phyloP scores from a whole-genome alignment of 2,888 invertebrate genomes.

The Agonopterix heracliana region DNA sequence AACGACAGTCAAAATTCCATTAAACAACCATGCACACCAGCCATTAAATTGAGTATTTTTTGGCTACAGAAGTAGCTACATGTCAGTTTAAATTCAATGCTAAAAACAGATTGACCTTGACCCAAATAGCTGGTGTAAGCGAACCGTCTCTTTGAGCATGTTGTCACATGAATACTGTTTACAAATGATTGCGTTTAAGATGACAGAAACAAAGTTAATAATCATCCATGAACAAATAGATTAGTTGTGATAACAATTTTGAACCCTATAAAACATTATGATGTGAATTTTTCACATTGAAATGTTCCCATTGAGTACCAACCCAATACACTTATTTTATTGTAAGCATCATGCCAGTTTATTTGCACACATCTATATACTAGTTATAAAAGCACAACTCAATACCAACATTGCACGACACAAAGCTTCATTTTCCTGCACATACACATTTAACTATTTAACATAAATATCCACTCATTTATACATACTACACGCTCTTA shows the following conservation, averaged over 20 bases:
- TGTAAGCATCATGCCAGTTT: too few relatives aligned
- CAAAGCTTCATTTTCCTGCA: slow-evolving; percentile 23
- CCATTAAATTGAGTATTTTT: too few relatives aligned
- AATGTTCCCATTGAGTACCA: too few relatives aligned
- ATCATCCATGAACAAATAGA: slow-evolving; percentile 12
- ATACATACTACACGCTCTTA: slow-evolving; percentile 42
- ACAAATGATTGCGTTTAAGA: slow-evolving; percentile 9
- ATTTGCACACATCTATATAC: too few relatives aligned
- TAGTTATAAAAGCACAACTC: background rate
- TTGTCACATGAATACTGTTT: slow-evolving; percentile 24
- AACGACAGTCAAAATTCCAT: slow-evolving; percentile 36
- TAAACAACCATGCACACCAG: slow-evolving; percentile 15
- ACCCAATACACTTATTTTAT: too few relatives aligned
- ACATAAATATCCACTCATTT: background rate
- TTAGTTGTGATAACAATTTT: slow-evolving; percentile 21
- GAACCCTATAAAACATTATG: background rate
- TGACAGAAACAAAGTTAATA: slow-evolving; percentile 5
- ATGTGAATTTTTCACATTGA: too few relatives aligned
- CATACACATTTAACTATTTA: slow-evolving; percentile 1
- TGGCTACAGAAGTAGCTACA: too few relatives aligned
- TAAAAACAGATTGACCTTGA: slow-evolving; percentile 59
- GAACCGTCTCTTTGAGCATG: slow-evolving; percentile 22
- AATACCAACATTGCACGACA: slow-evolving; percentile 28
- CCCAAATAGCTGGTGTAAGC: slow-evolving; percentile 50
- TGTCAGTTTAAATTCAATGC: slow-evolving; percentile 11